phyloP scores from a whole-genome alignment of 2,113 vertebrate species.

The Colossoma macropomum region DNA sequence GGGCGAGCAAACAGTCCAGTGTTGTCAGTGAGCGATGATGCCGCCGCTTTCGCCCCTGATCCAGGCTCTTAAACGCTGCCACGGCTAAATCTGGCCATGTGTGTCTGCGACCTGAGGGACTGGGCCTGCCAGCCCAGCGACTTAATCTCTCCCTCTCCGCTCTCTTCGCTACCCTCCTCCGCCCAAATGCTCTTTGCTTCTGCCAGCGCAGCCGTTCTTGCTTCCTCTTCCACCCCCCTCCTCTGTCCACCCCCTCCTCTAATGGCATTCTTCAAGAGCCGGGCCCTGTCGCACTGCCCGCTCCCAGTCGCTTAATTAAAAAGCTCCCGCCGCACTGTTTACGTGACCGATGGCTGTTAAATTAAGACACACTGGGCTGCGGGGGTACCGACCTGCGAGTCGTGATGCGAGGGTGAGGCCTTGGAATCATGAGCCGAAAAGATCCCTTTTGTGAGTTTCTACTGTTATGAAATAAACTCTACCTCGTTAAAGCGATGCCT shows the following conservation, averaged over 20 bases:
- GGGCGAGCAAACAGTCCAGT: slow-evolving; percentile 53
- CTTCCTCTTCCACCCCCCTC: slow-evolving; percentile 31
- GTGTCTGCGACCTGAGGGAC: slow-evolving; percentile 61
- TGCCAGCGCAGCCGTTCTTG: slow-evolving; percentile 50
- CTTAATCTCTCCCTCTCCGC: slow-evolving; percentile 60
- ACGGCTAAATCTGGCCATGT: slow-evolving; percentile 50
- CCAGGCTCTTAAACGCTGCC: slow-evolving; percentile 50
- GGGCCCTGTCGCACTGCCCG: slow-evolving; percentile 42
- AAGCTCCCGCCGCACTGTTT: slow-evolving; percentile 59
- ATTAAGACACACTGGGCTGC: slow-evolving; percentile 59
- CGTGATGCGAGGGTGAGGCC: slow-evolving; percentile 32
- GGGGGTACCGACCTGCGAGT: slow-evolving; percentile 3
- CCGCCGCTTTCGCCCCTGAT: slow-evolving; percentile 36
- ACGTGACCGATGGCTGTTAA: slow-evolving; percentile 64
- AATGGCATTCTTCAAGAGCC: slow-evolving; percentile 57
- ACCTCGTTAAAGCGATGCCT: slow-evolving; percentile 57
- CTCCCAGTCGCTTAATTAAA: slow-evolving; percentile 72
- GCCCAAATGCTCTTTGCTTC: slow-evolving; percentile 44
- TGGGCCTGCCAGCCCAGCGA: slow-evolving; percentile 55
- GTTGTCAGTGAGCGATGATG: slow-evolving; percentile 24
- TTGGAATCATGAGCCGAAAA: slow-evolving; percentile 48
- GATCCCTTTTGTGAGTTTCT: slow-evolving; percentile 61
- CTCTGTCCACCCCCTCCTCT: slow-evolving; percentile 43
- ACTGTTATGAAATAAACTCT: slow-evolving; percentile 57
- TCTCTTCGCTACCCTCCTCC: slow-evolving; percentile 40